These are phyloP conservation scores for Lucifuga dentata DNA, from an alignment of 2,113 vertebrate species.

Conservation along the genomic window DNA sequence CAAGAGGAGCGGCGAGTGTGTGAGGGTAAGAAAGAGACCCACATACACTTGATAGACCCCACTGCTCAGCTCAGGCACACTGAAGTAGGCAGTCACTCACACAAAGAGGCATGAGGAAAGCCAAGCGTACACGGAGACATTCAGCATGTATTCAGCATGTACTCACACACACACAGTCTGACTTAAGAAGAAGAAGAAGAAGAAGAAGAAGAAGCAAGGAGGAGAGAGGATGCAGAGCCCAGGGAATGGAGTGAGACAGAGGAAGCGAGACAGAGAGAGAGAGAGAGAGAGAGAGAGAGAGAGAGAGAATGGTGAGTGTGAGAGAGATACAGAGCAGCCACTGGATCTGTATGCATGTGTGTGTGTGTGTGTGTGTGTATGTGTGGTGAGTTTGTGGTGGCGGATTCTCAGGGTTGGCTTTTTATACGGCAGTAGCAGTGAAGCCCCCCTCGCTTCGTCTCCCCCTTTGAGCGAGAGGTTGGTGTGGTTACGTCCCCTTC, in stretches of 20 bases:
- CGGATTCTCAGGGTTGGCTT: conserved; percentile 82
- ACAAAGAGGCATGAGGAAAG: conserved; percentile 55
- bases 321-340: conserved; percentile 74
- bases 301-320: conserved; percentile 57
- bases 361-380: conserved; percentile 39
- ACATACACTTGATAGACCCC: conserved; percentile 78
- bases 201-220: conserved; percentile 67
- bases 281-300: conserved; percentile 44
- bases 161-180: conserved; percentile 75
- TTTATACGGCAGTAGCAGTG: conserved; percentile 80
- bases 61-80: conserved; percentile 72
- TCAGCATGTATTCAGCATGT: conserved; percentile 61
- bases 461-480: conserved; percentile 71
- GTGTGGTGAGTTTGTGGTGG: conserved; percentile 82
- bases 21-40: conserved; percentile 74
- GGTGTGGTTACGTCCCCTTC: conserved; percentile 64
- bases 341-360: conserved; percentile 64
- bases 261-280: conserved; percentile 57
- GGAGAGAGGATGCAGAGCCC: conserved; percentile 66
- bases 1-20: conserved; percentile 69
- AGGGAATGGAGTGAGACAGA: conserved; percentile 69
- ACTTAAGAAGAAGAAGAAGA: conserved; percentile 40
- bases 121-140: conserved; percentile 62
- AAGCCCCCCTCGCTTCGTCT: conserved; percentile 41
- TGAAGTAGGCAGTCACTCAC: conserved; percentile 69